Evolutionary conservation across 2,113 vertebrate genomes (phyloP).

Genomic region (Eclectus roratus): DNA sequence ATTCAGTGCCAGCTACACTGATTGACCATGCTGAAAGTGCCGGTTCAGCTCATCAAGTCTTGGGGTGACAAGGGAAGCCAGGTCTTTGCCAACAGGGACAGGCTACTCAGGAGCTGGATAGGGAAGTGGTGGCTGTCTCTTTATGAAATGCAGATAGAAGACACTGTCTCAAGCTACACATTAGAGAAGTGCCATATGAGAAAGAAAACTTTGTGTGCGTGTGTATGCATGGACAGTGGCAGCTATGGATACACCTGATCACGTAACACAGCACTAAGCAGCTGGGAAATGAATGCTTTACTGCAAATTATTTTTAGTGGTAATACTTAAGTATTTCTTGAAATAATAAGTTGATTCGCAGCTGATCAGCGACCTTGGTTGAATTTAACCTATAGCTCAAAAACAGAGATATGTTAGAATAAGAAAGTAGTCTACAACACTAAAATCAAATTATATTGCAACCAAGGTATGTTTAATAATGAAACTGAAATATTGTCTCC

Average conservation of each 20-base stretch:
- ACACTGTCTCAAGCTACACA: neutral
- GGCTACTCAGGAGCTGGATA: neutral
- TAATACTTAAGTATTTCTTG: neutral
- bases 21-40: neutral
- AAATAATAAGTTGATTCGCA: neutral
- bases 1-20: neutral
- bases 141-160: neutral
- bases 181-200: neutral
- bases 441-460: neutral
- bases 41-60: neutral
- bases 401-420: neutral
- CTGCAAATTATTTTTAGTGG: neutral
- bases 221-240: too few relatives aligned
- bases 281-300: neutral
- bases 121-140: neutral
- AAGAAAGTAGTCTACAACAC: neutral
- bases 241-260: neutral
- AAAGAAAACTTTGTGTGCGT: accelerated
- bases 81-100: neutral
- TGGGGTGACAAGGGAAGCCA: neutral
- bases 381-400: neutral
- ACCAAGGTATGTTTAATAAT: neutral
- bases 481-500: neutral
- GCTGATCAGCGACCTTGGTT: neutral
- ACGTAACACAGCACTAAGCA: neutral